Evolutionary conservation across 2,888 invertebrate genomes (phyloP).

Genomic region (Thysanoteuthis rhombus): DNA sequence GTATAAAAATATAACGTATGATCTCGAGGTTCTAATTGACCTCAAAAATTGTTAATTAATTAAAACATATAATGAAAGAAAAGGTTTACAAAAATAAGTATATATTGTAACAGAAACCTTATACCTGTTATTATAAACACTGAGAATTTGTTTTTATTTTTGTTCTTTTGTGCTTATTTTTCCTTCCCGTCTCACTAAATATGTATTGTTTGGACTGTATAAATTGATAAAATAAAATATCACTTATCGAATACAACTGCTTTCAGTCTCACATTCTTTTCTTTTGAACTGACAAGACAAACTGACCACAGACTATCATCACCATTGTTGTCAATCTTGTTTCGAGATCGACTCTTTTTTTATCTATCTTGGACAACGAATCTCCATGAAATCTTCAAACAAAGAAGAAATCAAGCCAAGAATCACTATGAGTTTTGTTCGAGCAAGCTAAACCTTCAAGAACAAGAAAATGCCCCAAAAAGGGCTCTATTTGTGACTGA

Average conservation of each 20-base stretch:
- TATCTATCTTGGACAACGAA: too few relatives aligned
- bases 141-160: not conserved
- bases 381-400: too few relatives aligned
- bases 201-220: not conserved
- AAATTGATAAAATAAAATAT: not conserved
- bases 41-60: not conserved
- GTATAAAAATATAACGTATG: not conserved
- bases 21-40: not conserved
- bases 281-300: not conserved
- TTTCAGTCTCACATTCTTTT: not conserved
- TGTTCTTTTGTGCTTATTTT: not conserved
- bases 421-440: too few relatives aligned
- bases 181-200: not conserved
- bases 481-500: too few relatives aligned
- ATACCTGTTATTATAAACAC: not conserved
- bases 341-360: too few relatives aligned
- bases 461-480: too few relatives aligned
- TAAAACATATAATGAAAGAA: not conserved
- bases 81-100: not conserved
- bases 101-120: not conserved
- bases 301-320: too few relatives aligned
- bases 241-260: not conserved
- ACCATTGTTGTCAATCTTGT: too few relatives aligned
- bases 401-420: too few relatives aligned
- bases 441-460: too few relatives aligned